Conservation (phyloP, 2,888 invertebrate genomes). For the Noctua pronuba region DNA sequence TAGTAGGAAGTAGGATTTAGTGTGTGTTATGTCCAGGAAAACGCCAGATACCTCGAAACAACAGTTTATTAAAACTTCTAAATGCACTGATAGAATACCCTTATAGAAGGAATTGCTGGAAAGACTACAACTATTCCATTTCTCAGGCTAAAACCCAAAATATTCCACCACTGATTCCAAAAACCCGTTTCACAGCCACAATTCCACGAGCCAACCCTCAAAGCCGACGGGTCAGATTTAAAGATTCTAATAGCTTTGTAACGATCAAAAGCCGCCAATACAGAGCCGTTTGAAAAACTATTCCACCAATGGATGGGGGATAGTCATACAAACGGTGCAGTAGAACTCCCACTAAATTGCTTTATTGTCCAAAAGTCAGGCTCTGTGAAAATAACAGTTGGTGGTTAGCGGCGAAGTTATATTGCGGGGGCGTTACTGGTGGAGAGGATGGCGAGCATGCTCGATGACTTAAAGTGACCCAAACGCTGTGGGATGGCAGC, state of each 20-base stretch:
- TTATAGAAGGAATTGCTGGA: neutral
- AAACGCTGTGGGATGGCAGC: neutral
- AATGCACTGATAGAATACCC: too few relatives aligned
- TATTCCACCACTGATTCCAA: slow-evolving; percentile 17
- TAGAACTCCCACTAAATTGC: slow-evolving; percentile 75
- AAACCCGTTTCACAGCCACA: slow-evolving; percentile 15
- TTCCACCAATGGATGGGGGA: slow-evolving; percentile 62
- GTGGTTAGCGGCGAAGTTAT: slow-evolving; percentile 68
- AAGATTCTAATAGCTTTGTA: slow-evolving; percentile 56
- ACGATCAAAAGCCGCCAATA: slow-evolving; percentile 44
- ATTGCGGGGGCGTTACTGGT: slow-evolving; percentile 21
- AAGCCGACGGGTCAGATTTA: slow-evolving; percentile 55
- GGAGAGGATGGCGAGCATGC: slow-evolving; percentile 10
- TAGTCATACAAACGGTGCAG: slow-evolving; percentile 67
- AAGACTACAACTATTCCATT: neutral
- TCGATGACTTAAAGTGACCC: neutral
- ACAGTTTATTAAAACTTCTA: too few relatives aligned
- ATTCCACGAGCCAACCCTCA: slow-evolving; percentile 26
- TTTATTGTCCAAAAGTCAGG: slow-evolving; percentile 80
- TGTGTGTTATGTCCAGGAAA: too few relatives aligned
- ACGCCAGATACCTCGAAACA: too few relatives aligned
- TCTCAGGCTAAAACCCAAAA: neutral
- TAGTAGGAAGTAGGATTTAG: too few relatives aligned
- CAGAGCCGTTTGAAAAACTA: slow-evolving; percentile 58
- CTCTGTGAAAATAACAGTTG: slow-evolving; percentile 80